A percentile compares a stretch with the other conserved stretches of the same genome.
These are phyloP conservation scores for Sapayoa aenigma DNA, from an alignment of 2,113 vertebrate species.

Conservation along the genomic window DNA sequence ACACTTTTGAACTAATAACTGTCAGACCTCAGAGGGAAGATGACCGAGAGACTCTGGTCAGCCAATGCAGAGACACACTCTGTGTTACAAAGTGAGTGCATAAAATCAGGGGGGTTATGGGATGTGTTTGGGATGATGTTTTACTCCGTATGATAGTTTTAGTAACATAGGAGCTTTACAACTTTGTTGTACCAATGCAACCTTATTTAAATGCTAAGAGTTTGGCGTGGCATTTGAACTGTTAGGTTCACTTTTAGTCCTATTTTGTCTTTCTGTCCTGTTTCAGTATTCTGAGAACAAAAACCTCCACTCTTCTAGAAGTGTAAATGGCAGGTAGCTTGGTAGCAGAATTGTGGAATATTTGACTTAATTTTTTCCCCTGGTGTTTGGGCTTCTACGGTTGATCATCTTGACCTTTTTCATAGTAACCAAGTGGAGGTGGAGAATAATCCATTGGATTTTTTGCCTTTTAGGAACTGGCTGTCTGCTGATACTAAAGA, in stretches of 20 bases:
- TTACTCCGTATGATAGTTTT: not conserved
- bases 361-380: not conserved
- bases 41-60: conserved; percentile 92
- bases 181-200: not conserved
- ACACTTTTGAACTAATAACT: conserved; percentile 94
- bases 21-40: conserved; percentile 89
- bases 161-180: not conserved
- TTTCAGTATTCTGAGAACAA: not conserved
- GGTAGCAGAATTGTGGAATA: not conserved
- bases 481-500: conserved; percentile 97
- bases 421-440: not conserved
- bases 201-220: not conserved
- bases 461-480: conserved; percentile 83
- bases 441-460: not conserved
- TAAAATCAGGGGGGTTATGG: not conserved
- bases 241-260: not conserved
- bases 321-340: not conserved
- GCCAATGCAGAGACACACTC: conserved; percentile 88
- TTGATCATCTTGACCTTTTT: not conserved
- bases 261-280: not conserved
- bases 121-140: not conserved
- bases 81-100: conserved; percentile 94
- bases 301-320: not conserved
- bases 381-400: not conserved
- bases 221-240: not conserved